Conservation (phyloP, 2,797 vertebrate species). For the Octomys mimax region DNA sequence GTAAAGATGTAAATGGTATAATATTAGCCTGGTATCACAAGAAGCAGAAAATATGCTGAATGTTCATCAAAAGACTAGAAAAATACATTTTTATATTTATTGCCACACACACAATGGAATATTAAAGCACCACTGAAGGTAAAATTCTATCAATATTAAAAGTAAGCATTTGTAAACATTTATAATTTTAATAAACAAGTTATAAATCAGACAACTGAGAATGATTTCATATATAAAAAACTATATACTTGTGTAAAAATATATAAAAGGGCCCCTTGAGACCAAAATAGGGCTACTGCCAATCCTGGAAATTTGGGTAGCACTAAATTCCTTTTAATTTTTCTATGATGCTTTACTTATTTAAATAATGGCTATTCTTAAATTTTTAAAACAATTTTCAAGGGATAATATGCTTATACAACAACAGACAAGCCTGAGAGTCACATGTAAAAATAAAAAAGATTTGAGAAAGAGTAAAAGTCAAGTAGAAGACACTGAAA, state of each 20-base stretch:
- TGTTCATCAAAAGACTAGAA: conserved; percentile 21
- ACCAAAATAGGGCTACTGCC: neutral
- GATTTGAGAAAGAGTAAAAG: neutral
- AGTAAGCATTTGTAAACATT: conserved; percentile 16
- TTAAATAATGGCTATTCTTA: conserved; percentile 24
- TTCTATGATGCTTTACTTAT: conserved; percentile 31
- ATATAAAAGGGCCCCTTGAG: neutral
- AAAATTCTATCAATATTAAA: conserved; percentile 11
- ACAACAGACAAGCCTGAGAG: conserved; percentile 38
- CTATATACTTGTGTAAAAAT: neutral
- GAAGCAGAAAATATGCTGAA: conserved; percentile 43
- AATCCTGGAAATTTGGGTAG: neutral
- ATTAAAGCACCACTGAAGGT: neutral
- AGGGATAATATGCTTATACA: conserved; percentile 15
- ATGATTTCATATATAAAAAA: conserved; percentile 38
- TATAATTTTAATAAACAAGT: neutral
- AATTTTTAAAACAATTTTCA: neutral
- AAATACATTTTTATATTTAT: conserved; percentile 37
- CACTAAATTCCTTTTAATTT: conserved; percentile 17
- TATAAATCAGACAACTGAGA: conserved; percentile 52
- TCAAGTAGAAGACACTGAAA: neutral
- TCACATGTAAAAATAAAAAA: conserved; percentile 53
- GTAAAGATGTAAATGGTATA: conserved; percentile 1
- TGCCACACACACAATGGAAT: neutral
- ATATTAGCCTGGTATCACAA: neutral